phyloP scores from a whole-genome alignment of 2,888 invertebrate species.

The Brachypterus glaber region DNA sequence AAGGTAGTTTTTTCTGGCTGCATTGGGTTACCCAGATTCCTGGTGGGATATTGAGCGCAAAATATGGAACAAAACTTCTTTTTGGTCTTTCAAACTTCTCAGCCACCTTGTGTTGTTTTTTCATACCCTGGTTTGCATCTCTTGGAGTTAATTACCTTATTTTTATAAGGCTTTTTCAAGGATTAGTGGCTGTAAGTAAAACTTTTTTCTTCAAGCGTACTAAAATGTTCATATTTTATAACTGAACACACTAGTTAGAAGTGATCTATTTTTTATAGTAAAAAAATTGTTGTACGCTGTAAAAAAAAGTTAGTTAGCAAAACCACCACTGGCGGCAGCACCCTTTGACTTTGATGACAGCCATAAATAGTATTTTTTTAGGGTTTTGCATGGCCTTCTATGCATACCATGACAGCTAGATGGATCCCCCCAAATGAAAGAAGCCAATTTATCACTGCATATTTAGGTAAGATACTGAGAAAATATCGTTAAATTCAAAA shows the following conservation, averaged over 20 bases:
- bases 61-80: constrained; percentile 60
- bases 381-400: constrained; percentile 66
- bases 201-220: not conserved
- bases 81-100: constrained; percentile 58
- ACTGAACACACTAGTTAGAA: too few relatives aligned
- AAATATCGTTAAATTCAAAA: too few relatives aligned
- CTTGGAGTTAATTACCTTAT: constrained; percentile 49
- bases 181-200: constrained; percentile 53
- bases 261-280: too few relatives aligned
- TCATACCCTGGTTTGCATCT: constrained; percentile 56
- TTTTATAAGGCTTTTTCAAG: constrained; percentile 54
- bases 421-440: constrained; percentile 79
- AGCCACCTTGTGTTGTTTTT: constrained; percentile 53
- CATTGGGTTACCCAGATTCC: constrained; percentile 65
- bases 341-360: too few relatives aligned
- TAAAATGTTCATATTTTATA: too few relatives aligned
- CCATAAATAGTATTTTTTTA: constrained; percentile 33
- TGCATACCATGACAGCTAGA: constrained; percentile 68
- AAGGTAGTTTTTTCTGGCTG: constrained; percentile 64
- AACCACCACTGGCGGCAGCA: too few relatives aligned
- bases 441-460: constrained; percentile 43
- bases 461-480: constrained; percentile 34
- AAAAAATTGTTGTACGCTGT: too few relatives aligned
- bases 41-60: constrained; percentile 58
- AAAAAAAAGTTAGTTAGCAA: too few relatives aligned